Base-by-base conservation (phyloP, 2,888 invertebrate species). In the Cheilosia soror region DNA sequence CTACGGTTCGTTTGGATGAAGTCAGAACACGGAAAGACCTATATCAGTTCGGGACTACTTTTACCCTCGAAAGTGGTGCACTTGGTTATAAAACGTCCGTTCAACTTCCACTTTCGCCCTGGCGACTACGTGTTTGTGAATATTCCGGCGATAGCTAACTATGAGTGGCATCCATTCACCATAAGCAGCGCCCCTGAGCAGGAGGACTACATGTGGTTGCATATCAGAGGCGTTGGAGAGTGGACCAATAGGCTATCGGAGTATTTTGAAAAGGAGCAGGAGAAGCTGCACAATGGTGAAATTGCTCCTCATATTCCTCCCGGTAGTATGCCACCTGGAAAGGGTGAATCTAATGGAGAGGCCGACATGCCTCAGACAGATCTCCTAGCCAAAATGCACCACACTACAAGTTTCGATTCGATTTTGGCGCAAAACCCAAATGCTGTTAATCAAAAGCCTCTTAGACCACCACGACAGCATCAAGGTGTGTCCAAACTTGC, bases 101-200 rank as follows among this genome's bases (percentile, higher is more conserved):
- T 95, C 0, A 95, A 96, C 90, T 98, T 98, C 90, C 95, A 96
- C 89, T 98, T 96, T 92, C 96, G 96, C 90, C 97, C 98, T 0
- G 98, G 98, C 0, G 98, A 98, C 93, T 98, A 98, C 90, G 95
- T 98, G 44, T 98, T 97, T 90, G 96, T 98, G 0, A 97, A 98
- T 90, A 96, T 99, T 68, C 98, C 98, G 0, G 95, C 95, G 5
- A 97, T 98, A 81, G 98, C 98, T 0, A 95, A 95, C 76, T 97
- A 97, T 89, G 98, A 99, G 92, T 98, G 98, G 98, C 98, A 98
- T 94, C 98, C 98, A 0, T 98, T 99, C 90, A 98, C 98, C 1
- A 96, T 98, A 87, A 98, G 98, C 93, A 98, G 98, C 89, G 98
- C 98, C 6, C 98, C 98, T 0, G 98, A 98, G 91, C 96, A 97